Base-by-base conservation (phyloP, 2,888 invertebrate genomes). In the Aspidiotus destructor region DNA sequence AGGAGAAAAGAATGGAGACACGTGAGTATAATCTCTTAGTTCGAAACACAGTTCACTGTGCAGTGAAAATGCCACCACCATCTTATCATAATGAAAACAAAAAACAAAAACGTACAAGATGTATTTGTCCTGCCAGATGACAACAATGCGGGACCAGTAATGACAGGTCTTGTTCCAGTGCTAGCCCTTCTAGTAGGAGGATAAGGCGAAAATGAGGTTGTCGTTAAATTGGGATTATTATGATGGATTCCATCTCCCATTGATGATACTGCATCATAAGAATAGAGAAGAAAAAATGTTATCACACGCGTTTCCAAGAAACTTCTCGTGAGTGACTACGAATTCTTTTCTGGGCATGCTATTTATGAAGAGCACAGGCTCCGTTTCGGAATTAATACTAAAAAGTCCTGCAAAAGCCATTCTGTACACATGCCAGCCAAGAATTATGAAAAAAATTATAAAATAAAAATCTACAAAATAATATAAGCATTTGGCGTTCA, bases 131-230 rank as follows among this genome's bases (percentile, higher is more conserved):
- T 62, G 41, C 62, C 69, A 28, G 44, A 53, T 55, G 69, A 69
- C 48, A 54, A 62, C 44, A 61, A 68, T 41, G 57, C 40, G 28
- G 69, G 69, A 48, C 62, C 62, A 69, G 48, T 44, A 17, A 44
- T 62, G 28, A 69, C 69, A n/a, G 73, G 72, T 55, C 73, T 69
- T n/a, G 73, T 73, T 48, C 73, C 74, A 53, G 73, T 73, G 68
- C 73, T 73, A 52, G 73, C 73, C 65, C 73, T 70, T 68, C 74
- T 72, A 71, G 73, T 73, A 62, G 75, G 73, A 70, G 74, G 74
- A 62, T 72, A 72, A 69, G 73, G 72, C 62, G 74, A 74, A 67
- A 74, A 69, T 57, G 62, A 52, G 60, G 60, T 60, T 60, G 67
- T 60, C 48, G 67, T 48, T 42, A 67, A 17, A n/a, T 67, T 67